phyloP scores from a whole-genome alignment of 2,113 vertebrate genomes.

The Corapipo altera region DNA sequence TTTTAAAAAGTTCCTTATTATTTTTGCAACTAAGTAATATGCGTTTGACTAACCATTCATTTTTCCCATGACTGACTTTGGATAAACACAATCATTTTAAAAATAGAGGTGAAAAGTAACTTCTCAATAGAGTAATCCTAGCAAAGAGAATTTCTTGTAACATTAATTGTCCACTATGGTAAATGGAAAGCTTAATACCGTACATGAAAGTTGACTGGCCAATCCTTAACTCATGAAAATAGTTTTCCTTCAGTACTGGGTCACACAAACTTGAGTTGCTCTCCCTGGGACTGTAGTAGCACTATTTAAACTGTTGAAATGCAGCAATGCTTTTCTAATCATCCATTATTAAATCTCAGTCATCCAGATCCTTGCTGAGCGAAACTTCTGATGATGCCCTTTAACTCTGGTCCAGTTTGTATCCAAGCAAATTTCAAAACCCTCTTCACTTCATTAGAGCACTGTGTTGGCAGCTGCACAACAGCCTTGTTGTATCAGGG shows the following conservation, averaged over 20 bases:
- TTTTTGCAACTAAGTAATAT: conserved; percentile 7
- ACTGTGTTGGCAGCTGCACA: neutral
- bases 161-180: neutral
- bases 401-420: neutral
- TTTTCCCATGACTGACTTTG: neutral
- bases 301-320: neutral
- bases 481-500: neutral
- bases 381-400: neutral
- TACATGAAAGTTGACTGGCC: neutral
- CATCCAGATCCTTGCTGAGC: neutral
- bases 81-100: neutral
- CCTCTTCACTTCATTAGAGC: neutral
- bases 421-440: neutral
- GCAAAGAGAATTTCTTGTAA: neutral
- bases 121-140: neutral
- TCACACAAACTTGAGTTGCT: neutral
- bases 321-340: neutral
- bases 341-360: neutral
- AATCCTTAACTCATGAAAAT: neutral
- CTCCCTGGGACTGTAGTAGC: neutral
- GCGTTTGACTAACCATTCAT: neutral
- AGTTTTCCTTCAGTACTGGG: neutral
- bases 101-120: neutral
- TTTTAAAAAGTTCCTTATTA: neutral
- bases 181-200: neutral